phyloP scores from a whole-genome alignment of 1,140 invertebrate genomes.

The Drosophila dunni region DNA sequence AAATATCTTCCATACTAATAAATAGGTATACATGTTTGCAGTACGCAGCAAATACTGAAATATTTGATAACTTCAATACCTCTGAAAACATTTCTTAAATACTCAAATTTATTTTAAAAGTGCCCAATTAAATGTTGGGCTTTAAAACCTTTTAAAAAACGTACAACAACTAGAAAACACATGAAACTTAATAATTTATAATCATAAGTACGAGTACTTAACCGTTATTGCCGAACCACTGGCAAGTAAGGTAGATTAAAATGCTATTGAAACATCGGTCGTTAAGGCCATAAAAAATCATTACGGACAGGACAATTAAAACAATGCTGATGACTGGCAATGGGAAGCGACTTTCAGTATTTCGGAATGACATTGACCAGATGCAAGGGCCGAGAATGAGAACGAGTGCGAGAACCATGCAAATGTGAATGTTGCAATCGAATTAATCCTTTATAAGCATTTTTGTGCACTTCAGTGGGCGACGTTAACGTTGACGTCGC shows the following conservation, averaged over 20 bases:
- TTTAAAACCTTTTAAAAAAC: too few relatives aligned
- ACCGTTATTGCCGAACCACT: background rate
- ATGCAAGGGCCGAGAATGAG: background rate
- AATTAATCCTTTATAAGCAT: slow-evolving; percentile 83
- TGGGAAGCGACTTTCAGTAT: slow-evolving; percentile 37
- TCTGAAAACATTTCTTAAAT: too few relatives aligned
- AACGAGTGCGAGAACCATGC: background rate
- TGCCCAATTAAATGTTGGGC: too few relatives aligned
- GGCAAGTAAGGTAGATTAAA: slow-evolving; percentile 36
- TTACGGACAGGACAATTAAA: slow-evolving; percentile 43
- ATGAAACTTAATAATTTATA: background rate
- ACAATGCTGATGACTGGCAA: slow-evolving; percentile 56
- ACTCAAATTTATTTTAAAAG: too few relatives aligned
- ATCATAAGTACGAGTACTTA: slow-evolving; percentile 1
- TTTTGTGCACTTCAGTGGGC: slow-evolving; percentile 72
- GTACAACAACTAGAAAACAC: too few relatives aligned
- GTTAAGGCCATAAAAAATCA: slow-evolving; percentile 49
- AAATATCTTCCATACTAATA: too few relatives aligned
- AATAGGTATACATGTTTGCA: too few relatives aligned
- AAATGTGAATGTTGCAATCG: slow-evolving; percentile 72
- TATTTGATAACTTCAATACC: too few relatives aligned
- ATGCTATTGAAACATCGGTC: slow-evolving; percentile 17
- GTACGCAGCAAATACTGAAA: too few relatives aligned
- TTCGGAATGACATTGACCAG: slow-evolving; percentile 7
- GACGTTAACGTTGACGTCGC: slow-evolving; percentile 23